phyloP scores from a whole-genome alignment of 2,888 invertebrate species.

The Scaptomyza polygonia region DNA sequence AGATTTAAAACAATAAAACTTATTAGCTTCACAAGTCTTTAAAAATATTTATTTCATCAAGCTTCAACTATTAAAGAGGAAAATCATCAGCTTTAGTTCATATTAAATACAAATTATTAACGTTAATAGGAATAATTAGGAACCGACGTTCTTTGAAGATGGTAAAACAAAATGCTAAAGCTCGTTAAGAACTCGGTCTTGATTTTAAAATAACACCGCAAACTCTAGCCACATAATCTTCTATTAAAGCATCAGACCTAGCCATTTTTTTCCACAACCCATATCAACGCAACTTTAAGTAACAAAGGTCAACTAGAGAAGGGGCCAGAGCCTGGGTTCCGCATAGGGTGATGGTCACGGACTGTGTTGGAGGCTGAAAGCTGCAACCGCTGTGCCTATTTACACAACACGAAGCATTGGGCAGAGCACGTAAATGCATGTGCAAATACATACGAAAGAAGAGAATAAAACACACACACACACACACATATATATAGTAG shows the following conservation, averaged over 20 bases:
- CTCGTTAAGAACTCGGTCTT: too few relatives aligned
- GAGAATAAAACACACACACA: slow-evolving; percentile 23
- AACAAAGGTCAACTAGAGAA: slow-evolving; percentile 55
- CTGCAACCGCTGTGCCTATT: slow-evolving; percentile 62
- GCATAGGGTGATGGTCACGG: too few relatives aligned
- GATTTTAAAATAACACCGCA: not conserved
- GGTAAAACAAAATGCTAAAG: too few relatives aligned
- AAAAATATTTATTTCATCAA: too few relatives aligned
- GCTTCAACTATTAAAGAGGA: too few relatives aligned
- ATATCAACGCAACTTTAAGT: slow-evolving; percentile 45
- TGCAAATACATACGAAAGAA: slow-evolving; percentile 52
- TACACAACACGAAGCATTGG: slow-evolving; percentile 47
- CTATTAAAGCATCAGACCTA: slow-evolving; percentile 24
- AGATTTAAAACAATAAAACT: too few relatives aligned
- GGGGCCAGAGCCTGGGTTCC: slow-evolving; percentile 8
- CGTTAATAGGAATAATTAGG: too few relatives aligned
- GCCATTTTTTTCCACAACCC: slow-evolving; percentile 21
- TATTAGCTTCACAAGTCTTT: too few relatives aligned
- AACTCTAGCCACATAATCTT: slow-evolving; percentile 1
- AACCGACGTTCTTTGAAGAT: too few relatives aligned
- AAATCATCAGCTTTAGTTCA: too few relatives aligned
- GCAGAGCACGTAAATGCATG: slow-evolving; percentile 66
- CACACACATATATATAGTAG: slow-evolving; percentile 19
- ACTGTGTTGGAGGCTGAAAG: slow-evolving; percentile 29
- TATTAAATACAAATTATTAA: too few relatives aligned